Evolutionary conservation across 2,888 invertebrate genomes (phyloP).

Genomic region (Erannis defoliaria): DNA sequence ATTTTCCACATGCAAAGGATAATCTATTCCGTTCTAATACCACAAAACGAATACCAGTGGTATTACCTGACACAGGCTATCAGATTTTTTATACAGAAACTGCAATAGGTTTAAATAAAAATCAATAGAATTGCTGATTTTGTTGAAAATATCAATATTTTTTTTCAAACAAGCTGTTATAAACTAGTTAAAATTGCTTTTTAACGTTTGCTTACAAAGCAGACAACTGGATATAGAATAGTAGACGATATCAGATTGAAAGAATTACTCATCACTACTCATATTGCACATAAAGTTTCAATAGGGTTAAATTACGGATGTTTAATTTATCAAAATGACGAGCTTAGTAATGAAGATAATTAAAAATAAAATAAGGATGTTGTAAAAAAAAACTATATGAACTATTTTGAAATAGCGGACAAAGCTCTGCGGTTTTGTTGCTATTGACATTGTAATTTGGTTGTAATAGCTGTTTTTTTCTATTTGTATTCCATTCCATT

Average conservation of each 20-base stretch:
- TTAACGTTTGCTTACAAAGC: constrained; percentile 1
- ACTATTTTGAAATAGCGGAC: too few relatives aligned
- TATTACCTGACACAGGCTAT: neutral
- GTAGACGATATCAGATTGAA: neutral
- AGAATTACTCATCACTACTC: neutral
- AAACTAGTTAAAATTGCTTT: constrained; percentile 23
- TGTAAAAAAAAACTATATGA: too few relatives aligned
- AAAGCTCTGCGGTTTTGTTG: too few relatives aligned
- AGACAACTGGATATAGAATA: neutral
- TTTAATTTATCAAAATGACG: too few relatives aligned
- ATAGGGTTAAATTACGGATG: neutral
- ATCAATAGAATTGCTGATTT: constrained; percentile 20
- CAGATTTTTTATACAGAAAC: constrained; percentile 8
- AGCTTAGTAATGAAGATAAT: too few relatives aligned
- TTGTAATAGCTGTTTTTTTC: too few relatives aligned
- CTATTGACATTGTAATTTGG: too few relatives aligned
- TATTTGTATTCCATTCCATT: too few relatives aligned
- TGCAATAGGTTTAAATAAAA: constrained; percentile 4
- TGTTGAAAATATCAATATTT: neutral
- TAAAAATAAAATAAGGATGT: too few relatives aligned
- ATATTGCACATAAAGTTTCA: neutral
- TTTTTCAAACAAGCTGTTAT: neutral
- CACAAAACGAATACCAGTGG: too few relatives aligned
- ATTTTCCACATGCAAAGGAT: too few relatives aligned
- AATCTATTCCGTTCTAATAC: too few relatives aligned